These are phyloP conservation scores for Onthophagus sagittarius DNA, from an alignment of 2,888 invertebrate species.

Conservation along the genomic window DNA sequence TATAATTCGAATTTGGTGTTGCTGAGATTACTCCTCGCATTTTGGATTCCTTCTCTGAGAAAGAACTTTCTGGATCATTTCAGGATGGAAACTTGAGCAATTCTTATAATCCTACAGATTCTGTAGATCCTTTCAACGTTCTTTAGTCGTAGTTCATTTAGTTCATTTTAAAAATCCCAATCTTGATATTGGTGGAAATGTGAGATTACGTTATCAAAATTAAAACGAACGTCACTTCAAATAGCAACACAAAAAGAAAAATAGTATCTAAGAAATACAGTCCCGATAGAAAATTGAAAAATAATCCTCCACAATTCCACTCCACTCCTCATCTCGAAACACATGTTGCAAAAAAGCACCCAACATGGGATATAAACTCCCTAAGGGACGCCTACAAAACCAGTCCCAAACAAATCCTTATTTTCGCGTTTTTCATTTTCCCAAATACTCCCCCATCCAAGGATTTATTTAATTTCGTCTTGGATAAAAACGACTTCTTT, in stretches of 20 bases:
- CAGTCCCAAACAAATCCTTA: background rate
- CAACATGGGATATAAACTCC: background rate
- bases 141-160: too few species aligned
- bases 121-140: too few species aligned
- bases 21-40: too few species aligned
- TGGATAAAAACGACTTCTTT: background rate
- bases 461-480: background rate
- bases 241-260: background rate
- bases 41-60: too few species aligned
- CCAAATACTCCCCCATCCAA: background rate
- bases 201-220: too few species aligned
- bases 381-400: background rate
- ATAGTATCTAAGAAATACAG: background rate
- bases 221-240: too few species aligned
- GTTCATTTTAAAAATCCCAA: too few species aligned
- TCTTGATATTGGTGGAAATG: too few species aligned
- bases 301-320: background rate
- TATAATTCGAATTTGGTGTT: too few species aligned
- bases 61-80: too few species aligned
- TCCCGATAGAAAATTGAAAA: background rate
- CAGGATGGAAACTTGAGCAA: too few species aligned
- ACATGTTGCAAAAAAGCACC: background rate
- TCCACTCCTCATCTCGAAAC: background rate
- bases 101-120: too few species aligned
- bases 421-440: background rate